phyloP scores from a whole-genome alignment of 2,113 vertebrate species.

The Panthera uncia region DNA sequence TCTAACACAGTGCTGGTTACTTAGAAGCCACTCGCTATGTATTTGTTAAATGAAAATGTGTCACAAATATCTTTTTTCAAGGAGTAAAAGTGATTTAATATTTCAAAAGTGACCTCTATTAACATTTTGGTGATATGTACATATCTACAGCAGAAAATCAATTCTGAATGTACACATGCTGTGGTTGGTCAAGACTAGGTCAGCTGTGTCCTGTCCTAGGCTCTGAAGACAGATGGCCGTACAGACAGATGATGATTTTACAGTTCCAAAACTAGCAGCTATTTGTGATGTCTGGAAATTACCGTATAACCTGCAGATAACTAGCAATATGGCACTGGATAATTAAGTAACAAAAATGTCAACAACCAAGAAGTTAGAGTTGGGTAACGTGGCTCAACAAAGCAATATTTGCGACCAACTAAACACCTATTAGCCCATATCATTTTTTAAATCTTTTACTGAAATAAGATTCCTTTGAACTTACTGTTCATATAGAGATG shows the following conservation, averaged over 20 bases:
- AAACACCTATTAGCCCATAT: neutral
- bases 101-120: neutral
- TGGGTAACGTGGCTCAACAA: neutral
- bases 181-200: neutral
- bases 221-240: too few species aligned
- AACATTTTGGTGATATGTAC: neutral
- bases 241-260: neutral
- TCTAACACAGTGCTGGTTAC: neutral
- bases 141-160: neutral
- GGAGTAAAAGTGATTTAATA: neutral
- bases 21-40: neutral
- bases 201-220: neutral
- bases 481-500: neutral
- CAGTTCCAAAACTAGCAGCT: neutral
- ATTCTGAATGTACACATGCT: neutral
- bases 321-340: neutral
- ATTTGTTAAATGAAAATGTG: neutral
- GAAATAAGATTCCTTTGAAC: neutral
- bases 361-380: neutral
- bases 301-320: neutral
- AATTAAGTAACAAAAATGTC: neutral
- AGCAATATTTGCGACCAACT: neutral
- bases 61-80: neutral
- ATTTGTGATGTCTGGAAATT: neutral
- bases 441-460: neutral